These are phyloP conservation scores for Trichechus manatus DNA, from an alignment of 2,113 vertebrate genomes.

Conservation along the genomic window DNA sequence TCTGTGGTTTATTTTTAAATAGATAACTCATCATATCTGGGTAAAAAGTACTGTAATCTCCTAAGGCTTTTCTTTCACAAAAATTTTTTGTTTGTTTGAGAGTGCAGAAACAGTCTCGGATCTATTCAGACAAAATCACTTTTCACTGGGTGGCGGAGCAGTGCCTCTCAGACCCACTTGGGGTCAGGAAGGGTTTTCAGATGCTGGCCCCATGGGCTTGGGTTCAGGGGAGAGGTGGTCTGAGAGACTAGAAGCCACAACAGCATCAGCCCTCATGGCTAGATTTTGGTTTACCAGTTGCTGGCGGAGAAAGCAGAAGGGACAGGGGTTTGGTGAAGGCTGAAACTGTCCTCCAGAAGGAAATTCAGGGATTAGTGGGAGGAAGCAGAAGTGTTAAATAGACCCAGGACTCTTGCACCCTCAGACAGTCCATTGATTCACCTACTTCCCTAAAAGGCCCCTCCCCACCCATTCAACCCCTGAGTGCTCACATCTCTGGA, in stretches of 20 bases:
- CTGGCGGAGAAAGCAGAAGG: accelerated
- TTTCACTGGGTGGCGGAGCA: neutral
- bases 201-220: neutral
- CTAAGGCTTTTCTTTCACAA: constrained; percentile 74
- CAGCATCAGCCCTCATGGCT: accelerated
- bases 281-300: neutral
- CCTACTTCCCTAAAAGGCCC: neutral
- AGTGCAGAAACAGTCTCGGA: constrained; percentile 52
- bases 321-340: neutral
- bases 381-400: neutral
- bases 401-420: too few relatives aligned
- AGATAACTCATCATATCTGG: constrained; percentile 80
- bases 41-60: constrained; percentile 76
- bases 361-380: neutral
- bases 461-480: too few relatives aligned
- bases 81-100: constrained; percentile 56
- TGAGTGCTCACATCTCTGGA: accelerated
- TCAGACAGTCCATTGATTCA: neutral
- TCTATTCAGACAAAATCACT: constrained; percentile 61
- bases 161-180: neutral
- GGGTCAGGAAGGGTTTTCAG: neutral
- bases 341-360: neutral
- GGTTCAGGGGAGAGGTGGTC: neutral
- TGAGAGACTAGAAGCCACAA: neutral
- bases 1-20: constrained; percentile 83